Conservation (phyloP, 2,113 vertebrate genomes). For the Arothron firmamentum region DNA sequence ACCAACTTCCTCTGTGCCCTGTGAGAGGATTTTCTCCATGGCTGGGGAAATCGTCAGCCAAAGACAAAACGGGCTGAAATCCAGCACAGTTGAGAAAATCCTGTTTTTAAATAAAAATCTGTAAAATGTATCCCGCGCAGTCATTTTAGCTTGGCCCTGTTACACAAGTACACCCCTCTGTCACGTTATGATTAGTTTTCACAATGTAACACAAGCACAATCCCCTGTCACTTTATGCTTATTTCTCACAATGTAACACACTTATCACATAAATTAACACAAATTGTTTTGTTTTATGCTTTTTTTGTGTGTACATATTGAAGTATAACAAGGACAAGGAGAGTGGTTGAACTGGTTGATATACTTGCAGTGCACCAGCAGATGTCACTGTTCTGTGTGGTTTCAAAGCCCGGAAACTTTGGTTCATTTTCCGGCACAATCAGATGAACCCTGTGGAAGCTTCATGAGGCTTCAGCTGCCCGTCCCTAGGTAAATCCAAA, state of each 20-base stretch:
- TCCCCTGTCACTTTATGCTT: not conserved
- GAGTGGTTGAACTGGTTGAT: not conserved
- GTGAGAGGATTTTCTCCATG: too few relatives aligned
- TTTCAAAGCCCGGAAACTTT: not conserved
- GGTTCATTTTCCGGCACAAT: not conserved
- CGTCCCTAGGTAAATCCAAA: too few relatives aligned
- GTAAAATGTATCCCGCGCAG: too few relatives aligned
- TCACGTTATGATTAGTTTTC: not conserved
- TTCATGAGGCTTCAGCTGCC: too few relatives aligned
- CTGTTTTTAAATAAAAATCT: too few relatives aligned
- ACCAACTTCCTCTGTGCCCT: too few relatives aligned
- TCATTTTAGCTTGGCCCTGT: too few relatives aligned
- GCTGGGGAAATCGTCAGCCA: too few relatives aligned
- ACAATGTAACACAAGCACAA: constrained; percentile 1
- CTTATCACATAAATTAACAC: constrained; percentile 1
- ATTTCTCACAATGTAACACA: constrained; percentile 1
- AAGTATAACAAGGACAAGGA: constrained; percentile 1
- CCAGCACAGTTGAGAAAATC: too few relatives aligned
- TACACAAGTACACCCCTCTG: not conserved
- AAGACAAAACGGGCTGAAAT: too few relatives aligned
- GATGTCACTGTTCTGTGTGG: constrained; percentile 3
- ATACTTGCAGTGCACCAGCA: constrained; percentile 2
- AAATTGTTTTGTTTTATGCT: constrained; percentile 4
- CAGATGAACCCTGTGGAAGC: not conserved
- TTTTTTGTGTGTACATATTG: constrained; percentile 1